Base-by-base conservation (phyloP, 1,140 invertebrate species). In the Nylanderia fulva region DNA sequence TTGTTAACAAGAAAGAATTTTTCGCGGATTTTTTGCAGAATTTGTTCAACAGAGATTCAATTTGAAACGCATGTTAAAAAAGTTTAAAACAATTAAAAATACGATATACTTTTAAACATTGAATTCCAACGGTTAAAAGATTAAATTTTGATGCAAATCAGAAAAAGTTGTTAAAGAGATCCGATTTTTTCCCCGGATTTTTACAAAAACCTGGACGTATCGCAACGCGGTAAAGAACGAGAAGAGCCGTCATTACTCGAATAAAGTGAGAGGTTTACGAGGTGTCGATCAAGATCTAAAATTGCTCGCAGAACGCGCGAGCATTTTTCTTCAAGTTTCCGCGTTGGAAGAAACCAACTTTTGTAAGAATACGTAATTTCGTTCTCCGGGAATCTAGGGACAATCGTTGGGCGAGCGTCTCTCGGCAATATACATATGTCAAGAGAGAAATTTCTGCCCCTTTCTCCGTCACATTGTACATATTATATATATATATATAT, bases 231-330 rank as follows among this genome's bases (percentile, higher is more conserved):
- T 21, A 72, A 61, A 21, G 56, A 86, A 86, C 80, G 80, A 82
- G 39, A 64, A n/a, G 21, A 18, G 56, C 15, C 85, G 68, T 80
- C 87, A 68, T 87, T 87, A 69, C 76, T 86, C 82, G 58, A 71
- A 63, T 64, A 48, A 82, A 39, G 63, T 71, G 58, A 89, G 63
- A 88, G 76, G 76, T 89, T 89, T 87, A 87, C 87, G 86, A 85
- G 86, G 86, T 87, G 87, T 88, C 76, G 83, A 87, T 89, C 87
- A 87, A 82, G 86, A 82, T 87, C 64, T 76, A 54, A 85, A 88
- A 85, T 85, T 75, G 56, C 75, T 77, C 52, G 60, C 75, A 64
- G n/a, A 39, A 21, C n/a, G 60, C 39, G 71, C 69, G 68, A 86
- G 56, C 69, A 60, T 24, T 69, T n/a, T 48, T 36, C 29, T 18